Evolutionary conservation across 2,888 invertebrate genomes (phyloP).

Genomic region (Seira sanloemensis): DNA sequence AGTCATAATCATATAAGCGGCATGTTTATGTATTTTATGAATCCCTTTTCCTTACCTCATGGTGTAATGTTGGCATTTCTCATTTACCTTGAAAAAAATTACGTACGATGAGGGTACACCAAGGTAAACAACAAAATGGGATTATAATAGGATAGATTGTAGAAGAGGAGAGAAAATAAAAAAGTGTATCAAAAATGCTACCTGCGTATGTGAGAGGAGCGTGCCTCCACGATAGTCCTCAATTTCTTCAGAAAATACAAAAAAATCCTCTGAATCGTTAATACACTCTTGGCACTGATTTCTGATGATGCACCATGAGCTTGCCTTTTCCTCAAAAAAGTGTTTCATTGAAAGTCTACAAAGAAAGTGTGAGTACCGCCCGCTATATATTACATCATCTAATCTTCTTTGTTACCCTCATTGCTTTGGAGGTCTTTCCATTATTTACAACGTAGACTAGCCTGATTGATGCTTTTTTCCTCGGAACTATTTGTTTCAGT

Average conservation of each 20-base stretch:
- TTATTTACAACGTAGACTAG: too few relatives aligned
- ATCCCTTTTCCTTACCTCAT: neutral
- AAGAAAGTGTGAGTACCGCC: neutral
- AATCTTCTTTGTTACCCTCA: neutral
- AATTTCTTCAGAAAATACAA: neutral
- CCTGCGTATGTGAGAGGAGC: neutral
- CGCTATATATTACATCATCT: neutral
- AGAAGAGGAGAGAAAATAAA: neutral
- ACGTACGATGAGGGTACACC: neutral
- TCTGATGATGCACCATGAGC: too few relatives aligned
- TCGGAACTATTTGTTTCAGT: too few relatives aligned
- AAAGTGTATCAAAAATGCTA: neutral
- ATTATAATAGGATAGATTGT: slow-evolving; percentile 6
- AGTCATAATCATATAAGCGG: neutral
- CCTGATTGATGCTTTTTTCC: too few relatives aligned
- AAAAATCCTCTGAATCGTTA: too few relatives aligned
- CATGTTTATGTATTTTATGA: slow-evolving; percentile 30
- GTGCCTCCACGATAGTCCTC: neutral
- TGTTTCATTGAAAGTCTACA: neutral
- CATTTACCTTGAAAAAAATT: slow-evolving; percentile 53
- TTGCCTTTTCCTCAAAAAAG: too few relatives aligned
- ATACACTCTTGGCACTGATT: too few relatives aligned
- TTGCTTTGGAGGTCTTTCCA: neutral
- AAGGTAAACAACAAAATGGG: slow-evolving; percentile 28
- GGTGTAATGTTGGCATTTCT: slow-evolving; percentile 20